Percentiles rank a stretch among this genome's conserved stretches.
Evolutionary conservation across 2,888 invertebrate species (phyloP).

Genomic region (Amblyjoppa proteus): DNA sequence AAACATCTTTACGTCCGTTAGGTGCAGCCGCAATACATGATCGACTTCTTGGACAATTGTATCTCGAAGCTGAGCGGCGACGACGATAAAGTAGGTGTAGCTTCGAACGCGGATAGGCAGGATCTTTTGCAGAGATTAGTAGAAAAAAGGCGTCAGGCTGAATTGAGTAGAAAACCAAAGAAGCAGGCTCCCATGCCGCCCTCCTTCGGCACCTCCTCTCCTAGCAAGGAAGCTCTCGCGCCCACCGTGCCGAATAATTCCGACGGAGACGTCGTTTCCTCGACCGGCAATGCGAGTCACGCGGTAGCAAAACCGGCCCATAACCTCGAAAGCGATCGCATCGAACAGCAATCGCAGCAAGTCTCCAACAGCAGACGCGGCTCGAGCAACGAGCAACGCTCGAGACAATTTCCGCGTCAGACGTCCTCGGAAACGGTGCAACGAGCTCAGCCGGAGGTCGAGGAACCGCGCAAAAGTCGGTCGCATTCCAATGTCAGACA

Average conservation of each 20-base stretch:
- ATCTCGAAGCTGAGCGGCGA: slow-evolving; percentile 86
- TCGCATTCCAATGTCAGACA: slow-evolving; percentile 76
- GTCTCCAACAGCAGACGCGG: slow-evolving; percentile 59
- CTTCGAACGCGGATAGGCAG: slow-evolving; percentile 86
- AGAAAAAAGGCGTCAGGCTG: slow-evolving; percentile 89
- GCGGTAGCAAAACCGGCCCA: slow-evolving; percentile 71
- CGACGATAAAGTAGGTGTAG: slow-evolving; percentile 83
- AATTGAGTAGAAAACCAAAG: slow-evolving; percentile 82
- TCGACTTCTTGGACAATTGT: slow-evolving; percentile 90
- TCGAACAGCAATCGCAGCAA: slow-evolving; percentile 62
- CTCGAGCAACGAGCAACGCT: slow-evolving; percentile 70
- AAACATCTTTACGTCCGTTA: slow-evolving; percentile 74
- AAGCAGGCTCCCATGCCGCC: slow-evolving; percentile 83
- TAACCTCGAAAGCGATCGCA: slow-evolving; percentile 61
- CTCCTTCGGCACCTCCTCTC: slow-evolving; percentile 80
- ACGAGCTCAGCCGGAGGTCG: slow-evolving; percentile 57
- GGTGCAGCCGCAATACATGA: slow-evolving; percentile 90
- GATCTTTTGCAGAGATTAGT: slow-evolving; percentile 88
- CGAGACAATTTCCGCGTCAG: slow-evolving; percentile 76
- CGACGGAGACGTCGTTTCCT: slow-evolving; percentile 72
- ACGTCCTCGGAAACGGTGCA: slow-evolving; percentile 76
- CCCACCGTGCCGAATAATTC: slow-evolving; percentile 67
- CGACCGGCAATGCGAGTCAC: slow-evolving; percentile 75
- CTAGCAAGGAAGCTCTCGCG: slow-evolving; percentile 74
- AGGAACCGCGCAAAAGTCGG: slow-evolving; percentile 75